Base-by-base conservation (phyloP, 2,888 invertebrate species). In the Panopea generosa region DNA sequence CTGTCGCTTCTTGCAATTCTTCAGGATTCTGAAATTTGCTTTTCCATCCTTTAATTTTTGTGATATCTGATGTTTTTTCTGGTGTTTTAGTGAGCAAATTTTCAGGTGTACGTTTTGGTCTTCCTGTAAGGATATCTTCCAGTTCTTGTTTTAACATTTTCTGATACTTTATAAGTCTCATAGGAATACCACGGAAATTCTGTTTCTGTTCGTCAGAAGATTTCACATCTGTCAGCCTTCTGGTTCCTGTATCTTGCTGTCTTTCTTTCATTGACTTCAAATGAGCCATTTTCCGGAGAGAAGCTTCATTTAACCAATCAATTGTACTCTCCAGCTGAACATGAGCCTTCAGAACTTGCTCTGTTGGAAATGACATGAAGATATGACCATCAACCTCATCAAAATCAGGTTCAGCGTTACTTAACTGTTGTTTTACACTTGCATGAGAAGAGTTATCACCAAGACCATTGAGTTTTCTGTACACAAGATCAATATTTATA, bases 21-120 rank as follows among this genome's bases (percentile, higher is more conserved):
- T 82, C 82, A 11, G 60, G 62, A 75, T 65, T 71, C 11, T 63
- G 75, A 66, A 77, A 84, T 59, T 86, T 90, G n/a, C 77, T 86
- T 68, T 87, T 88, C 90, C 89, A 89, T 43, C 88, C 88, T 81
- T 90, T 89, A 47, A 89, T 89, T 63, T 90, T 90, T 9, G 87
- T 86, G 24, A 87, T 73, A 68, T 90, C 89, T 7, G 83, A 74
- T 11, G 89, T 89, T 70, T 90, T 89, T 24, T 77, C 67, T 47
- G 84, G 70, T 16, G 71, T 57, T 50, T 69, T 77, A 2, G 26
- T 40, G 47, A 50, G 33, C 20, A 68, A 57, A 7, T 59, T 62
- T 33, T 49, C 67, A 4, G 75, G 63, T 18, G 50, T 53, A n/a
- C 69, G 57, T 27, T 76, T 61, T 47, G 68, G 68, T 47, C 71